Evolutionary conservation across 2,113 vertebrate species (phyloP).

Genomic region (Neodontobutis hainanensis): DNA sequence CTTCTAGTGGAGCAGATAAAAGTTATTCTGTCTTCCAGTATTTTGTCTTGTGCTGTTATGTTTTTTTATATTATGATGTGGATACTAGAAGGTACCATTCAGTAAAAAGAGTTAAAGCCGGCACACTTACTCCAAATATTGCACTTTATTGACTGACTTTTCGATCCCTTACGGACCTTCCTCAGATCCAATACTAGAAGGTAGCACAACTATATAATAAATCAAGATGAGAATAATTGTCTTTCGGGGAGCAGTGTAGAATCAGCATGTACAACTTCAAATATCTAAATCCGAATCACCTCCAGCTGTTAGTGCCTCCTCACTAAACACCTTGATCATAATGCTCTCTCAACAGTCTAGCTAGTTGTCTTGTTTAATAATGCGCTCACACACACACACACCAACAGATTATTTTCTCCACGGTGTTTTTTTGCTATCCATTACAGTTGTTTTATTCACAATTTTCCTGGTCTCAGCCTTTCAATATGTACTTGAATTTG

Average conservation of each 20-base stretch:
- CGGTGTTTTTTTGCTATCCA: conserved; percentile 44
- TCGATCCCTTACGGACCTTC: no score
- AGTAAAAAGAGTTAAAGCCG: no score
- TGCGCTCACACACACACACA: conserved; percentile 27
- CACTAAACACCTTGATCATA: conserved; percentile 61
- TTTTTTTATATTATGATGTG: conserved; percentile 14
- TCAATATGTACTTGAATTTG: neutral
- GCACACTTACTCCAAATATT: no score
- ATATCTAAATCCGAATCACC: conserved; percentile 46
- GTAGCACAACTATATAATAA: conserved; percentile 21
- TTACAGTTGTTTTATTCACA: conserved; percentile 47
- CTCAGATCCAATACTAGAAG: neutral
- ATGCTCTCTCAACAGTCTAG: conserved; percentile 43
- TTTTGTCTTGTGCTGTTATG: conserved; percentile 18
- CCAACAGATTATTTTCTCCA: conserved; percentile 42
- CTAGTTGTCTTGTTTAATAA: conserved; percentile 41
- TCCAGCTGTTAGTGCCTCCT: conserved; percentile 44
- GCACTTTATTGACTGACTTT: no score
- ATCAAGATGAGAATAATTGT: conserved; percentile 54
- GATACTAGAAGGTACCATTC: neutral
- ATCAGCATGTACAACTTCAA: conserved; percentile 57
- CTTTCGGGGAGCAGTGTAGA: conserved; percentile 33
- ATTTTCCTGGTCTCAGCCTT: conserved; percentile 33
- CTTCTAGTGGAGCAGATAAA: conserved; percentile 5
- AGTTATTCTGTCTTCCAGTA: neutral